Percentiles rank a stretch among this genome's conserved stretches.
Evolutionary conservation across 1,140 invertebrate genomes (phyloP).

Genomic region (Trachelipus rathkii): DNA sequence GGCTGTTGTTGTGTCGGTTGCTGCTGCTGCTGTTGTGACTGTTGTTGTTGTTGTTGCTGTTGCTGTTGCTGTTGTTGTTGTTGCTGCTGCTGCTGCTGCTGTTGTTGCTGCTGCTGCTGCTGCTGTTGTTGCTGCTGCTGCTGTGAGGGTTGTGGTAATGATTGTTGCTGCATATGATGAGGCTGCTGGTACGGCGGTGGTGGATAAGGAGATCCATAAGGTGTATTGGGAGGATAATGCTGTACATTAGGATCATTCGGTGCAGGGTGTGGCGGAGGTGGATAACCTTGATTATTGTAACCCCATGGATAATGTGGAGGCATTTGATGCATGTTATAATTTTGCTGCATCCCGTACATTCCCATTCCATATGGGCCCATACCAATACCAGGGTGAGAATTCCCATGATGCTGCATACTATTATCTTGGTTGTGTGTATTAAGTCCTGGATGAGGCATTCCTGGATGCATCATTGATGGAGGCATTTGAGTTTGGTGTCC

Average conservation of each 20-base stretch:
- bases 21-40: constrained; percentile 33
- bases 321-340: constrained; percentile 28
- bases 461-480: constrained; percentile 27
- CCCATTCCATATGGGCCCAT: constrained; percentile 29
- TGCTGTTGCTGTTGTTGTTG: constrained; percentile 34
- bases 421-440: background rate
- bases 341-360: constrained; percentile 20
- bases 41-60: constrained; percentile 28
- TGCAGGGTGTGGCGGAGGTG: background rate
- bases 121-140: constrained; percentile 27
- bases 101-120: constrained; percentile 32
- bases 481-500: constrained; percentile 12
- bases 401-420: constrained; percentile 17
- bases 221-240: constrained; percentile 20
- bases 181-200: constrained; percentile 26
- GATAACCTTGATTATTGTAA: constrained; percentile 20
- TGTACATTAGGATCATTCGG: constrained; percentile 23
- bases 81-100: constrained; percentile 29
- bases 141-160: constrained; percentile 21
- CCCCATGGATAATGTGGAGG: background rate
- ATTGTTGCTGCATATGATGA: constrained; percentile 28
- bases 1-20: constrained; percentile 25
- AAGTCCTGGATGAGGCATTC: constrained; percentile 11
- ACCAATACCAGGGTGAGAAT: background rate
- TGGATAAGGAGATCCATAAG: constrained; percentile 23